Evolutionary conservation across 2,797 vertebrate species (phyloP).

Genomic region (Amazonetta brasiliensis): DNA sequence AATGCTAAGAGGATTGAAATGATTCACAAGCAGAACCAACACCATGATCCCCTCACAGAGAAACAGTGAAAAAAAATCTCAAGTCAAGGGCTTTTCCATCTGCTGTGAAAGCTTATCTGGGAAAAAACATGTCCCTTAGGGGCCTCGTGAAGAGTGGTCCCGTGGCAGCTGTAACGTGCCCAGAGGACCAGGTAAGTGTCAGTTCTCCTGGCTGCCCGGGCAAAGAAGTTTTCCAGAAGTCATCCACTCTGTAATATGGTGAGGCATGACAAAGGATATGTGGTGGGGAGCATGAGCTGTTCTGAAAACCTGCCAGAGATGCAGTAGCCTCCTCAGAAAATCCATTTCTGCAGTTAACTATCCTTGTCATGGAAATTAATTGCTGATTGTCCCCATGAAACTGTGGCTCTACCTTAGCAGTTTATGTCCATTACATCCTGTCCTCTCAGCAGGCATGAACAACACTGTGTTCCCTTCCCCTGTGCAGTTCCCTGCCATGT

Average conservation of each 20-base stretch:
- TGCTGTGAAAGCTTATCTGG: not conserved
- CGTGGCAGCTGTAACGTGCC: not conserved
- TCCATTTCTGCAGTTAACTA: slow-evolving; percentile 6
- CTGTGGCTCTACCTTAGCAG: not conserved
- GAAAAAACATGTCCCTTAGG: not conserved
- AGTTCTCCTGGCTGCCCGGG: not conserved
- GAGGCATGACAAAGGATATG: not conserved
- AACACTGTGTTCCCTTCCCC: not conserved
- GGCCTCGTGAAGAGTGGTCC: rapidly evolving
- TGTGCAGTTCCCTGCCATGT: not conserved
- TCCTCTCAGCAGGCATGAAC: not conserved
- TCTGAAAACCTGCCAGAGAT: slow-evolving; percentile 20
- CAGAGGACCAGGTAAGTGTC: not conserved
- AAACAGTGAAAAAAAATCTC: not conserved
- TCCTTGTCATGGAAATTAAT: slow-evolving; percentile 32
- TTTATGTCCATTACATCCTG: not conserved
- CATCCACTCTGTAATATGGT: not conserved
- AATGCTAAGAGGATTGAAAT: not conserved
- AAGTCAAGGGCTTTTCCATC: not conserved
- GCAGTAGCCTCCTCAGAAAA: slow-evolving; percentile 27
- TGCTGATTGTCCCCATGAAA: not conserved
- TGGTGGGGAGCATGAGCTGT: not conserved
- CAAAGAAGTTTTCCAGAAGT: not conserved
- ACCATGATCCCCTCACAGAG: not conserved
- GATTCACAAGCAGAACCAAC: not conserved